Conservation (phyloP, 2,888 invertebrate genomes). For the Epistrophe eligans region DNA sequence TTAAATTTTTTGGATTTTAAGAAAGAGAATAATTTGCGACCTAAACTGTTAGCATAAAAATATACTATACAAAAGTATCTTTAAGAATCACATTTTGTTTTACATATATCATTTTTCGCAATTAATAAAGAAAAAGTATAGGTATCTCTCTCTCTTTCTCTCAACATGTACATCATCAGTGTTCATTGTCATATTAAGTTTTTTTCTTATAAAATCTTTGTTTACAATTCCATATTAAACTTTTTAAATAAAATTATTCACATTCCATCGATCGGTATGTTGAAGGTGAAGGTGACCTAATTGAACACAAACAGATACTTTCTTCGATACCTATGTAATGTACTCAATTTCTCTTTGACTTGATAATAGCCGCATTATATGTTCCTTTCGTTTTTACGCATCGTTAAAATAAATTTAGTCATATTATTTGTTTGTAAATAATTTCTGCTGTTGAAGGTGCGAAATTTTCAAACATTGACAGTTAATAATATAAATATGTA, state of each 20-base stretch:
- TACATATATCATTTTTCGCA: no score
- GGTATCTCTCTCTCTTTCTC: no score
- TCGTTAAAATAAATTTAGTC: neutral
- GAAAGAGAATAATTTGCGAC: no score
- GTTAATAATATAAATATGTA: neutral
- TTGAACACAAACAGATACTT: constrained; percentile 13
- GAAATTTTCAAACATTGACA: neutral
- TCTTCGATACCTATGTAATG: constrained; percentile 3
- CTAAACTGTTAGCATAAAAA: no score
- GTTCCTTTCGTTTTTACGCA: neutral
- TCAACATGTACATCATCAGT: no score
- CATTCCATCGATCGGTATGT: neutral
- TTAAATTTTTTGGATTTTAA: no score
- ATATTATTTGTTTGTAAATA: neutral
- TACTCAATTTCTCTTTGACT: constrained; percentile 17
- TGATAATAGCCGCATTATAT: constrained; percentile 7
- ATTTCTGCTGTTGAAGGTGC: neutral
- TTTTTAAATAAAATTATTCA: neutral
- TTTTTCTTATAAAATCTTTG: neutral
- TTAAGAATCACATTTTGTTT: no score
- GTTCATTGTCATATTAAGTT: neutral
- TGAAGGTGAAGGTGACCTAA: constrained; percentile 26
- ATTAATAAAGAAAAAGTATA: no score
- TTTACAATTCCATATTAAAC: neutral
- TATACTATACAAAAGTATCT: no score